A percentile compares a stretch with the other conserved stretches of the same genome.
Conservation (phyloP, 2,113 vertebrate species). For the Struthio camelus region DNA sequence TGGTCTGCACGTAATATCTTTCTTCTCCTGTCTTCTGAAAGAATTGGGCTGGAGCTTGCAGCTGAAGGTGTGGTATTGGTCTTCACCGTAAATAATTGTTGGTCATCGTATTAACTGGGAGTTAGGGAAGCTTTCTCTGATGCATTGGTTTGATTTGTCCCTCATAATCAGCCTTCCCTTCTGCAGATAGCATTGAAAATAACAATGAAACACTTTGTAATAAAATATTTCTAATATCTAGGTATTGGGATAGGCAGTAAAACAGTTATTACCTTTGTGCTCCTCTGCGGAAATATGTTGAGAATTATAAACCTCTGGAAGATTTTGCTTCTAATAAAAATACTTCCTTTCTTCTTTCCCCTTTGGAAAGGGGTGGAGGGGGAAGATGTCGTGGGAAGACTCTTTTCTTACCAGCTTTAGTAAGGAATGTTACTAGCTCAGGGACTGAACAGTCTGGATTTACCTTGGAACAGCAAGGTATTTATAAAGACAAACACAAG, state of each 20-base stretch:
- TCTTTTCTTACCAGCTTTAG: not conserved
- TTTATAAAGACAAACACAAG: not conserved
- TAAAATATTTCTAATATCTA: not conserved
- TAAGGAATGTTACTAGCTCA: not conserved
- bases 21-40: not conserved
- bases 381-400: not conserved
- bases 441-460: not conserved
- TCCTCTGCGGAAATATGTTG: not conserved
- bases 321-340: slow-evolving; percentile 25
- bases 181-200: not conserved
- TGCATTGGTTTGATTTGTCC: not conserved
- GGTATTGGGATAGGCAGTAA: not conserved
- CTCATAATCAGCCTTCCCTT: not conserved
- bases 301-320: not conserved
- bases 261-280: not conserved
- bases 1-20: rapidly evolving
- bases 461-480: not conserved
- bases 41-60: not conserved
- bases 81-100: not conserved
- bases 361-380: not conserved
- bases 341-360: not conserved
- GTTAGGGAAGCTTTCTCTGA: not conserved
- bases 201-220: not conserved
- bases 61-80: not conserved
- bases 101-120: rapidly evolving